Evolutionary conservation across 2,113 vertebrate genomes (phyloP).

Genomic region (Macquaria ambigua): DNA sequence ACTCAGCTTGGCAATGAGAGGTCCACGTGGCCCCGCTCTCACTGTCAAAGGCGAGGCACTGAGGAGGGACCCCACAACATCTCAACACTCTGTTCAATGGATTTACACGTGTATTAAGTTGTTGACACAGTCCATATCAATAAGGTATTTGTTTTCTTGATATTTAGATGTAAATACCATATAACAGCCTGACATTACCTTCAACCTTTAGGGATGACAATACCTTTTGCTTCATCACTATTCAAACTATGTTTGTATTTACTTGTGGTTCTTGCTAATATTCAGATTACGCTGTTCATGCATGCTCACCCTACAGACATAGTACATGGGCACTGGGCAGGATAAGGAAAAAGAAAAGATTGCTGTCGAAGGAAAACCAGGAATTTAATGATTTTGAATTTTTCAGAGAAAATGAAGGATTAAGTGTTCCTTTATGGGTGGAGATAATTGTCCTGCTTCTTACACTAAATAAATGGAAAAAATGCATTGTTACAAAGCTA

Average conservation of each 20-base stretch:
- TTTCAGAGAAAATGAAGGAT: not conserved
- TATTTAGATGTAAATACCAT: not conserved
- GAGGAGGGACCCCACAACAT: not conserved
- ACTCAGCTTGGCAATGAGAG: slow-evolving; percentile 30
- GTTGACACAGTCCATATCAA: not conserved
- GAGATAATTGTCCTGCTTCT: not conserved
- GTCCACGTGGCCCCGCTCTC: not conserved
- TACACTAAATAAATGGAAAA: not conserved
- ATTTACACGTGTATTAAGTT: slow-evolving; percentile 12
- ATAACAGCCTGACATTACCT: too few species aligned
- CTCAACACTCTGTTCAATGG: not conserved
- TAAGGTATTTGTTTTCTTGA: not conserved
- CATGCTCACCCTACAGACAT: not conserved
- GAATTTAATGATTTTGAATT: not conserved
- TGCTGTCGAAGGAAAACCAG: not conserved
- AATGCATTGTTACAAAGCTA: not conserved
- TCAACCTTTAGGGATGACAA: not conserved
- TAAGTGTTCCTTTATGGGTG: not conserved
- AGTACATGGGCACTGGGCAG: not conserved
- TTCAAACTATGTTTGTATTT: not conserved
- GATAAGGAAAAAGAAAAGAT: not conserved
- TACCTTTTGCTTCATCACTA: not conserved
- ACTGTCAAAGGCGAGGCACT: slow-evolving; percentile 1
- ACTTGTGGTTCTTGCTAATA: not conserved
- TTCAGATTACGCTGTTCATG: too few species aligned